Conservation (phyloP, 2,888 invertebrate genomes). For the Amiota mariae region DNA sequence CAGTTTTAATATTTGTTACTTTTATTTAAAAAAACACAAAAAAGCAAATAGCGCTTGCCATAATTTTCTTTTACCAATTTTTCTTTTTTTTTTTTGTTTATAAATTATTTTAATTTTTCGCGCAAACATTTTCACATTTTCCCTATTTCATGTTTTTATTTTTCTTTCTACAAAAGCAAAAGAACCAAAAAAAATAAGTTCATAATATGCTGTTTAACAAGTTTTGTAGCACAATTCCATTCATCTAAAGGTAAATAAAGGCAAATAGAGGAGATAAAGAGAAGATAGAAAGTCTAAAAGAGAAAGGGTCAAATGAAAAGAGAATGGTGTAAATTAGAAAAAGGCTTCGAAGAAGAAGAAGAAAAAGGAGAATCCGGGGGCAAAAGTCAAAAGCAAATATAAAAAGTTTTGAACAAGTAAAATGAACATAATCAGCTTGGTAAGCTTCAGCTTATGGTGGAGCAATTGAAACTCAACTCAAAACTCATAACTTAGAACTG, state of each 20-base stretch:
- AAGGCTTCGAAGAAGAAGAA: background rate
- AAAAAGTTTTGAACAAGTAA: constrained; percentile 4
- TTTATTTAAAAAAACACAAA: no score
- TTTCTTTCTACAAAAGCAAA: constrained; percentile 1
- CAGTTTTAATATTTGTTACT: no score
- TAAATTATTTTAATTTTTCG: background rate
- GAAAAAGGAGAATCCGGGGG: background rate
- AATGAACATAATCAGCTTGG: background rate
- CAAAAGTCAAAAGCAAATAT: constrained; percentile 23
- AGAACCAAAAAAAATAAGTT: constrained; percentile 13
- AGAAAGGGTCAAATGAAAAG: background rate
- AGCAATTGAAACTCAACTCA: no score
- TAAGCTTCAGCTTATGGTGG: no score
- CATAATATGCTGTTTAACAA: constrained; percentile 27
- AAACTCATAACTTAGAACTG: no score
- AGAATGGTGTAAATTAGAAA: background rate
- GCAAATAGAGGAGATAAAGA: no score
- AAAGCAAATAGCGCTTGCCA: no score
- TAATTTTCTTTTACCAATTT: no score
- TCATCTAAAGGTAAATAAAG: no score
- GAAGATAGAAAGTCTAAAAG: background rate
- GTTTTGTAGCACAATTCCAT: constrained; percentile 24
- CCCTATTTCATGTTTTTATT: background rate
- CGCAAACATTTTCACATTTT: background rate
- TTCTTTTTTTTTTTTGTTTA: no score